A percentile compares a stretch with the other conserved stretches of the same genome.
Conservation (phyloP, 2,113 vertebrate genomes). For the Petromus typicus region DNA sequence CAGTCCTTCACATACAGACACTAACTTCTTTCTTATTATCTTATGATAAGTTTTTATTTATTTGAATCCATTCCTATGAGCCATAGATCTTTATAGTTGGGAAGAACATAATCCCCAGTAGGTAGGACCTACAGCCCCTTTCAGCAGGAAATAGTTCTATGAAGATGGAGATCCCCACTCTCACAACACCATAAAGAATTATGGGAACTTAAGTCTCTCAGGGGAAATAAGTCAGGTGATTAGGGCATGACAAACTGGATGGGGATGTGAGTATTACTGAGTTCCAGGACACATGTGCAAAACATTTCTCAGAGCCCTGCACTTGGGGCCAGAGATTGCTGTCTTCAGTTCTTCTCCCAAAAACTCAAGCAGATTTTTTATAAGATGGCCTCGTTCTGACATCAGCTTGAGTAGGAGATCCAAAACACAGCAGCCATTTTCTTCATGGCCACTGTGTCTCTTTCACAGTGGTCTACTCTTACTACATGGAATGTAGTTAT, state of each 20-base stretch:
- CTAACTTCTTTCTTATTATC: too few species aligned
- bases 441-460: not conserved
- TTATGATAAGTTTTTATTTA: too few species aligned
- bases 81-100: too few species aligned
- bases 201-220: not conserved
- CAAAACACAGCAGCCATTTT: too few species aligned
- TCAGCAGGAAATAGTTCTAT: too few species aligned
- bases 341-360: not conserved
- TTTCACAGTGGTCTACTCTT: not conserved
- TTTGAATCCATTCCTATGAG: too few species aligned
- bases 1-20: too few species aligned
- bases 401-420: too few species aligned
- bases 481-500: not conserved
- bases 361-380: not conserved
- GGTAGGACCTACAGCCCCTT: too few species aligned
- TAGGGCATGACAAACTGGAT: not conserved
- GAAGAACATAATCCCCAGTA: too few species aligned
- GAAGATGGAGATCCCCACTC: too few species aligned
- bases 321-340: not conserved
- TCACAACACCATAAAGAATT: not conserved
- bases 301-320: not conserved
- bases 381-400: not conserved
- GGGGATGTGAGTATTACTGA: not conserved
- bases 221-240: not conserved
- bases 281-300: not conserved